Evolutionary conservation across 2,797 vertebrate genomes (phyloP), one percentile per base, ranked within the genome.

Genomic region (Macrochelys suwanniensis): DNA sequence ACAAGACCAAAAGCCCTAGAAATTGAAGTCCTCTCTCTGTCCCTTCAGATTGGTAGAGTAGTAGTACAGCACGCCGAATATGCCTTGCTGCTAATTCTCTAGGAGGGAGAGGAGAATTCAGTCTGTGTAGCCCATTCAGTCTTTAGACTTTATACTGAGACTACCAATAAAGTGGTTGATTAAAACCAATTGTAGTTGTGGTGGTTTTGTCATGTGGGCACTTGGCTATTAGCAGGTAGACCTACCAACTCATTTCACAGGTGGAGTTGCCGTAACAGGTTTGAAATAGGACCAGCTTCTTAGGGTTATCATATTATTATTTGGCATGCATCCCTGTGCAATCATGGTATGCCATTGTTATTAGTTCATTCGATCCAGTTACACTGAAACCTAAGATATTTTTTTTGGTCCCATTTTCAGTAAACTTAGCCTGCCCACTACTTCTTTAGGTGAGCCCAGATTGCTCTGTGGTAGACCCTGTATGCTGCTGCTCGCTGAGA

Each of bases 241-340:
- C 42, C 42, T 77, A 28, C 4, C 74, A 77, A 31, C 45, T 77
- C 45, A 16, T 49, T 77, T 77, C 16, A 28, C 42, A 47, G 47
- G 1, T 1, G 54, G 28, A 1, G 3, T 3, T 19, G 3, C 77
- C 0, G 0, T 1, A 1, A 0, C 3, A 5, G 51, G 6, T 2
- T 2, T 7, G 68, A 31, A 10, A 0, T 37, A 50, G 5, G 25
- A 0, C 7, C 1, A 0, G 33, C 9, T 12, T 56, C 31, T 12
- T 0, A 31, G 15, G 17, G 1, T 2, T 3, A 47, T 1, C 8
- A 7, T 76, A 28, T 45, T 10, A 3, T 21, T 28, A 78, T 11
- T 47, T 2, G 0, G 1, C 16, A 1, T 11, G 5, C 2, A 21
- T 0, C 25, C 2, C 4, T 0, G 33, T 12, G 21, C 17, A 37